Percentiles rank a stretch among this genome's conserved stretches.
Conservation (phyloP, 2,113 vertebrate species). For the Dinomys branickii region DNA sequence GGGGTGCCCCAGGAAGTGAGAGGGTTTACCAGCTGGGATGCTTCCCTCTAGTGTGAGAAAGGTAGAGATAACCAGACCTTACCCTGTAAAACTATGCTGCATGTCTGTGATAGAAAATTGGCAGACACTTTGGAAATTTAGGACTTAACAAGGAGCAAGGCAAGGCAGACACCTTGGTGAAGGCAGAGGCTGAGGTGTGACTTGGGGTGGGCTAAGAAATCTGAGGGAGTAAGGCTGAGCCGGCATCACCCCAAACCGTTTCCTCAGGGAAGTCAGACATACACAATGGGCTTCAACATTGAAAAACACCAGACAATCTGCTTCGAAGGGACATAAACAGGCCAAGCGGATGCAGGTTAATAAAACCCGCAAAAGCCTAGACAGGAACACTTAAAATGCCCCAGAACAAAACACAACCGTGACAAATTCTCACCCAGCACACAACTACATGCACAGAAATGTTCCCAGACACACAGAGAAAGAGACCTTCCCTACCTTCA, state of each 20-base stretch:
- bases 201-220: not conserved
- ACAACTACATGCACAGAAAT: slow-evolving; percentile 63
- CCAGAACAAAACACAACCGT: slow-evolving; percentile 76
- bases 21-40: not conserved
- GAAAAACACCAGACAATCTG: slow-evolving; percentile 77
- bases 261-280: slow-evolving; percentile 37
- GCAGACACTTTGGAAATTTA: slow-evolving; percentile 23
- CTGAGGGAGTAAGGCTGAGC: not conserved
- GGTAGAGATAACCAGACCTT: not conserved
- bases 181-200: slow-evolving; percentile 8
- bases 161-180: not conserved
- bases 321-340: slow-evolving; percentile 66
- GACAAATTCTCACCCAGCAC: slow-evolving; percentile 76
- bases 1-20: not conserved
- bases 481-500: slow-evolving; percentile 6
- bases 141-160: not conserved
- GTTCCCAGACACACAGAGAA: slow-evolving; percentile 50
- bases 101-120: slow-evolving; percentile 24
- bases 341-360: slow-evolving; percentile 77
- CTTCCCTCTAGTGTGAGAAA: not conserved
- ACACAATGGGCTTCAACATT: slow-evolving; percentile 63
- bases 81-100: slow-evolving; percentile 55
- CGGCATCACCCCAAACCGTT: slow-evolving; percentile 2
- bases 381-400: slow-evolving; percentile 79
- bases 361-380: slow-evolving; percentile 76